phyloP scores from a whole-genome alignment of 2,113 vertebrate species.

The Centropus bengalensis region DNA sequence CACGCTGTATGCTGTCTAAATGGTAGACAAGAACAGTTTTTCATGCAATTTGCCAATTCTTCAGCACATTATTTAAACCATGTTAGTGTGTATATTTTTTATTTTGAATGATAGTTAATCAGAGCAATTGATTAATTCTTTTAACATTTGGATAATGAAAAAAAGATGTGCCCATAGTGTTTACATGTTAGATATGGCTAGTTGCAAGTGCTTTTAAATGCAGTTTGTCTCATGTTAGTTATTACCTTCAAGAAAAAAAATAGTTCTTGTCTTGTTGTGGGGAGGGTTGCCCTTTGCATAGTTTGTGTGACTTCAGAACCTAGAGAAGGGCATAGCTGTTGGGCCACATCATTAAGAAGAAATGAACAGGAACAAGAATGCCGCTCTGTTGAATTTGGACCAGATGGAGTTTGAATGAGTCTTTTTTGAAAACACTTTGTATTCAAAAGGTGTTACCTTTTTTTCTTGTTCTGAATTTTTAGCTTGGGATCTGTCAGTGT shows the following conservation, averaged over 20 bases:
- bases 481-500: not conserved
- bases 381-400: not conserved
- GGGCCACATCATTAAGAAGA: not conserved
- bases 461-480: not conserved
- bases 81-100: not conserved
- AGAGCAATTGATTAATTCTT: constrained; percentile 29
- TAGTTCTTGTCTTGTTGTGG: not conserved
- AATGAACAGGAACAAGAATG: not conserved
- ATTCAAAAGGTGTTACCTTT: not conserved
- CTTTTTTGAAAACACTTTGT: not conserved
- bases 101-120: constrained; percentile 33
- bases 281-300: not conserved
- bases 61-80: constrained; percentile 38
- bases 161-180: not conserved
- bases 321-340: not conserved
- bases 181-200: not conserved
- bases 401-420: not conserved
- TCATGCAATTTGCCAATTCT: constrained; percentile 41
- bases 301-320: not conserved
- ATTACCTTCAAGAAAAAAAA: not conserved
- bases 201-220: not conserved
- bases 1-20: constrained; percentile 28
- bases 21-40: constrained; percentile 28
- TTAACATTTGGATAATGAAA: not conserved
- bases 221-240: not conserved